A percentile compares a stretch with the other conserved stretches of the same genome.
These are phyloP conservation scores for Odobenus rosmarus DNA, from an alignment of 2,113 vertebrate species.

Conservation along the genomic window DNA sequence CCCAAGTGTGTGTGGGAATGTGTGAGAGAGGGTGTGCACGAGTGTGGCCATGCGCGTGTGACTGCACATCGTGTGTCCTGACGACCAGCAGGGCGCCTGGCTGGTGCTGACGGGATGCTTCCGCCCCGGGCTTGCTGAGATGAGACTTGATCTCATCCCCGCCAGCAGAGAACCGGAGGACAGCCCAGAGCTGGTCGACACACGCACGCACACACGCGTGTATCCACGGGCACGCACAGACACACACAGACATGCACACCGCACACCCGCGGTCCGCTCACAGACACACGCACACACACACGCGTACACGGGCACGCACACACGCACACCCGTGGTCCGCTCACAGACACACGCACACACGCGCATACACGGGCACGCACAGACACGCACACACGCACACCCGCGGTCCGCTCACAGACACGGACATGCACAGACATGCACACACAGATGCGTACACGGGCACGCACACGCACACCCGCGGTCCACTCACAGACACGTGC, in stretches of 20 bases:
- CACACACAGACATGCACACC: not conserved
- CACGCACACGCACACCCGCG: not conserved
- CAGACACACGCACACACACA: no score
- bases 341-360: no score
- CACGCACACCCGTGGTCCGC: no score
- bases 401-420: accelerated
- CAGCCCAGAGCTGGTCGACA: not conserved
- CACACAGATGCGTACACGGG: no score
- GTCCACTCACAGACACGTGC: accelerated
- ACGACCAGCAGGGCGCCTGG: accelerated
- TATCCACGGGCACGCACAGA: not conserved
- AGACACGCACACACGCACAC: not conserved
- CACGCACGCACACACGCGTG: no score
- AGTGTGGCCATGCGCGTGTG: accelerated
- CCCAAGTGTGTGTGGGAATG: no score
- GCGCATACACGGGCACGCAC: not conserved
- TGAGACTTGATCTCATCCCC: not conserved
- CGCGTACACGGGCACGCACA: no score
- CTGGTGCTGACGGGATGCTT: not conserved
- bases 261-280: no score
- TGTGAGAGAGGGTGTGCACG: not conserved
- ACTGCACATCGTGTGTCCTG: no score
- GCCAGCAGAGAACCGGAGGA: accelerated
- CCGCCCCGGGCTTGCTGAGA: not conserved
- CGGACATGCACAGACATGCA: no score